Evolutionary conservation across 2,113 vertebrate genomes (phyloP).

Genomic region (Pluvialis apricaria): DNA sequence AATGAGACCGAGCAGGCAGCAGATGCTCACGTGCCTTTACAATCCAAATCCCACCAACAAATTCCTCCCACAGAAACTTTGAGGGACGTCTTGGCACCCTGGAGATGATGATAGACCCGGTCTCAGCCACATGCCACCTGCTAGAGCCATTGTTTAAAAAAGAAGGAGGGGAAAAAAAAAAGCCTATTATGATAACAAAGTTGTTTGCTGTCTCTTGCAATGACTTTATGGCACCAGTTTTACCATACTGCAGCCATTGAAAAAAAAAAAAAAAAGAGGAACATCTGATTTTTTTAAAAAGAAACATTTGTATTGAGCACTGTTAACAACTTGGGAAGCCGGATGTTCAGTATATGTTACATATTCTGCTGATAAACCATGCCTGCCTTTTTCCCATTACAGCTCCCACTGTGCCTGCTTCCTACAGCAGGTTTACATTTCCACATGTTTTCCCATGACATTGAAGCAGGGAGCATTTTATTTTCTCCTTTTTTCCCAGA

Average conservation of each 20-base stretch:
- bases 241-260: slow-evolving; percentile 31
- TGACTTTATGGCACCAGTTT: slow-evolving; percentile 80
- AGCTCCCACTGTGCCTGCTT: slow-evolving; percentile 11
- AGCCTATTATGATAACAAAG: slow-evolving; percentile 86
- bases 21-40: slow-evolving; percentile 98
- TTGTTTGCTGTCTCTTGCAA: slow-evolving; percentile 77
- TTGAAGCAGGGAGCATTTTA: neutral
- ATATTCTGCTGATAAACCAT: slow-evolving; percentile 24
- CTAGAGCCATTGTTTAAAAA: slow-evolving; percentile 83
- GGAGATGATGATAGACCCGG: slow-evolving; percentile 69
- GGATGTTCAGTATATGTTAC: slow-evolving; percentile 13
- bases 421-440: slow-evolving; percentile 22
- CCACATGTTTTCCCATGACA: slow-evolving; percentile 37
- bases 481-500: neutral
- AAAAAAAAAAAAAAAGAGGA: neutral
- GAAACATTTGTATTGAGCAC: slow-evolving; percentile 45
- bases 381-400: slow-evolving; percentile 25
- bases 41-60: slow-evolving; percentile 80
- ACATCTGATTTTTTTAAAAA: slow-evolving; percentile 70
- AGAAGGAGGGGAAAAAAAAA: slow-evolving; percentile 31
- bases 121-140: slow-evolving; percentile 89
- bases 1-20: slow-evolving; percentile 87
- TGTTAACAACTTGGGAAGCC: slow-evolving; percentile 41
- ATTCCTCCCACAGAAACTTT: slow-evolving; percentile 76
- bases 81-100: slow-evolving; percentile 79